These are phyloP conservation scores for Drosophila leontia DNA, from an alignment of 1,140 invertebrate genomes.

Conservation along the genomic window DNA sequence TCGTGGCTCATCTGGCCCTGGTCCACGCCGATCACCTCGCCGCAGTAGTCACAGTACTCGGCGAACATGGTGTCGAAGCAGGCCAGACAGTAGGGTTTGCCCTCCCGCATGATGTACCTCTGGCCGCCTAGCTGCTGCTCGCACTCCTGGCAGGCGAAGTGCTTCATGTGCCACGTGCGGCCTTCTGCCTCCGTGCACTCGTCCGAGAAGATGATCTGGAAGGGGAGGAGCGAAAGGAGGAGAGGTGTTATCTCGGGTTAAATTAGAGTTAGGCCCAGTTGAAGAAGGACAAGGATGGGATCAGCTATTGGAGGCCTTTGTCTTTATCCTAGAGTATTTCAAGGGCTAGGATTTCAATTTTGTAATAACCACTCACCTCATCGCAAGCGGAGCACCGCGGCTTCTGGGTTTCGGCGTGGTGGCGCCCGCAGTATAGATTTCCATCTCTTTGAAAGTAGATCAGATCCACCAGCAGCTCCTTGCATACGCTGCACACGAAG, in stretches of 20 bases:
- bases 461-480: conserved; percentile 97
- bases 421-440: conserved; percentile 96
- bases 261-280: no score
- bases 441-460: conserved; percentile 97
- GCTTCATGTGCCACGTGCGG: conserved; percentile 99
- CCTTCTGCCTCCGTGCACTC: conserved; percentile 99
- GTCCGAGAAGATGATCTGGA: conserved; percentile 97
- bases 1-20: conserved; percentile 99
- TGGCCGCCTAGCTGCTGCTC: conserved; percentile 97
- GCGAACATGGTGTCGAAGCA: conserved; percentile 98
- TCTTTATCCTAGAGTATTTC: no score
- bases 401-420: conserved; percentile 98
- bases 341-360: neutral
- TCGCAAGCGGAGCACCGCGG: conserved; percentile 98
- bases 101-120: conserved; percentile 98
- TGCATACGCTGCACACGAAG: conserved; percentile 96
- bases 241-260: neutral
- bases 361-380: conserved; percentile 89
- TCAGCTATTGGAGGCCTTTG: neutral
- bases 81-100: conserved; percentile 95
- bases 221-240: conserved; percentile 42
- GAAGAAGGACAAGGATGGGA: neutral
- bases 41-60: conserved; percentile 98
- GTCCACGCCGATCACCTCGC: conserved; percentile 97
- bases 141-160: conserved; percentile 98